These are phyloP conservation scores for Smittia sp. DNA, from an alignment of 2,888 invertebrate species.

Conservation along the genomic window DNA sequence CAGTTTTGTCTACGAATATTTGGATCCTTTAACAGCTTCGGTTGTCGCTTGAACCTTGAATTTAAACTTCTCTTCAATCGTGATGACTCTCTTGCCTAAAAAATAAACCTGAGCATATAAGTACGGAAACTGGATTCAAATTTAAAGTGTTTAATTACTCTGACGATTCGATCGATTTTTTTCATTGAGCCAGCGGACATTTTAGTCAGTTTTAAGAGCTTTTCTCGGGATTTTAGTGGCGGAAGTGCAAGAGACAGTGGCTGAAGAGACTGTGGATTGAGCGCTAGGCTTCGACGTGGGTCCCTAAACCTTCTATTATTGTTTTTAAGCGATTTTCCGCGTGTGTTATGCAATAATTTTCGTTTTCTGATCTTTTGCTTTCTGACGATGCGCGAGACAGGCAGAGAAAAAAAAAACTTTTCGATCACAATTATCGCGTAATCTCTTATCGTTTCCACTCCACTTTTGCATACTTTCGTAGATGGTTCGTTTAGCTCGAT, in stretches of 20 bases:
- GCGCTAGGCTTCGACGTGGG: neutral
- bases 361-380: neutral
- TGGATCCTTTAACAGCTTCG: neutral
- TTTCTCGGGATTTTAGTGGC: slow-evolving; percentile 23
- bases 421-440: slow-evolving; percentile 5
- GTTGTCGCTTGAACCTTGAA: neutral
- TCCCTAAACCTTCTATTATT: neutral
- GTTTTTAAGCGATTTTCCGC: neutral
- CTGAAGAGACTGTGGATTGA: slow-evolving; percentile 2
- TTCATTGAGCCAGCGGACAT: slow-evolving; percentile 24
- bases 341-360: slow-evolving; percentile 33
- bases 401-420: slow-evolving; percentile 26
- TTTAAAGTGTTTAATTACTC: slow-evolving; percentile 36
- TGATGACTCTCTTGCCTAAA: slow-evolving; percentile 8
- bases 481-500: neutral
- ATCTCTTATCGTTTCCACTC: slow-evolving; percentile 19
- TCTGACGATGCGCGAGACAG: neutral
- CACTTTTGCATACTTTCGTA: slow-evolving; percentile 27
- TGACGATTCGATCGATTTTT: slow-evolving; percentile 32
- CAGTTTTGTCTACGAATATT: neutral
- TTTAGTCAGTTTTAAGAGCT: slow-evolving; percentile 19
- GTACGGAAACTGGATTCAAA: neutral
- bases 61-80: slow-evolving; percentile 7
- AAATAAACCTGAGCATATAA: slow-evolving; percentile 37
- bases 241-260: slow-evolving; percentile 32